A percentile compares a stretch with the other conserved stretches of the same genome.
These are phyloP conservation scores for Pseudotriccus pelzelni DNA, from an alignment of 2,797 vertebrate species.

Conservation along the genomic window DNA sequence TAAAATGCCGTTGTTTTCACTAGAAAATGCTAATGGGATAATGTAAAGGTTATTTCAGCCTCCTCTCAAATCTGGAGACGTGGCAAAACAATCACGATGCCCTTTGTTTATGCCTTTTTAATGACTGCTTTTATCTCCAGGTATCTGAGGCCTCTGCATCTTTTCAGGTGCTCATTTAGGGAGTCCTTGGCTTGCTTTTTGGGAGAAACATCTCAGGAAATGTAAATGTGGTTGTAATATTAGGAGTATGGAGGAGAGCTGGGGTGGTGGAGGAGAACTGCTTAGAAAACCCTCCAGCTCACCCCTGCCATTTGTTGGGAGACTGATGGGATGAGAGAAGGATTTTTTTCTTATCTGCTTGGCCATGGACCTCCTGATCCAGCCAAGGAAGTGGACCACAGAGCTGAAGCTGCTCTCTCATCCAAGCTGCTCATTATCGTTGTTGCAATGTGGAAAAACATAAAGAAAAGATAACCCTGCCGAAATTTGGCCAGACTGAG, in stretches of 20 bases:
- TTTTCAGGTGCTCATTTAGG: background rate
- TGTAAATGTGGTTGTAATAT: background rate
- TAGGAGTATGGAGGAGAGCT: background rate
- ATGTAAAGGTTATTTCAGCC: constrained; percentile 67
- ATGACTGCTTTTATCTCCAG: constrained; percentile 43
- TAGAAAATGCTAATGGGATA: constrained; percentile 72
- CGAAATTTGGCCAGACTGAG: background rate
- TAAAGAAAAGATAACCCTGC: background rate
- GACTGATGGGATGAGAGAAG: background rate
- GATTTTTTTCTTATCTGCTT: background rate
- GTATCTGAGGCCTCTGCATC: background rate
- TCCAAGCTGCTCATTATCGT: background rate
- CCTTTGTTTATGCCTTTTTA: constrained; percentile 66
- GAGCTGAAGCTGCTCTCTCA: background rate
- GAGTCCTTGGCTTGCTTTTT: background rate
- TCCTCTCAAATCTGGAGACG: background rate
- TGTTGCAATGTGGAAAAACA: background rate
- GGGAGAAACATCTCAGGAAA: background rate
- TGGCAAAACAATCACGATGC: constrained; percentile 33
- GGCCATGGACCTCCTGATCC: background rate
- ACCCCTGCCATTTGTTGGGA: rapidly evolving
- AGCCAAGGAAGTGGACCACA: background rate
- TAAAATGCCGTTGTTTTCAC: constrained; percentile 47
- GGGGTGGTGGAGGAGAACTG: background rate
- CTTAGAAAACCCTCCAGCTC: background rate